Evolutionary conservation across 2,797 vertebrate genomes (phyloP), one percentile per base, ranked within the genome.

Genomic region (Stomatorhinus walkeri): DNA sequence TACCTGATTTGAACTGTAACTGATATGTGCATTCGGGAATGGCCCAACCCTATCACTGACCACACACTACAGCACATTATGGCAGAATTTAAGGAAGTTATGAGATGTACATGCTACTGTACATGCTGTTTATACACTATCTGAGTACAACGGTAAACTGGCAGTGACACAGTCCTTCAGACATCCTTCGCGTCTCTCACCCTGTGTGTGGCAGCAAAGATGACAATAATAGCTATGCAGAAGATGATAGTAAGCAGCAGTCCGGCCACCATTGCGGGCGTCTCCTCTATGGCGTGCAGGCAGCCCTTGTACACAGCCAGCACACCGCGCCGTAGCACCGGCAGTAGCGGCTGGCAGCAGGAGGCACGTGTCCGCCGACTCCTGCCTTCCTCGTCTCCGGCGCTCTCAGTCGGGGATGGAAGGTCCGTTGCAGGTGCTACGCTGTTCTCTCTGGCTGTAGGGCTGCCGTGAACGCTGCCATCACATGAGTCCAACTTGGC

Each of bases 251-350:
- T 93, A 90, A 96, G 91, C 88, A 95, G 86, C 89, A 96, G 92
- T 2, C 95, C 96, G 0, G 95, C 90, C 89, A 96, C 85, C 94
- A 96, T 95, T 79, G 94, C 91, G 0, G 96, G 95, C 0, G 96
- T 96, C 92, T 96, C 95, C 92, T 96, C 95, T 89, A 95, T 91
- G 3, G 94, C 95, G 12, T 87, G 93, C 24, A 95, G 92, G 16
- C 92, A 94, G 0, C 91, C 94, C 86, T 91, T 89, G 90, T 92
- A 91, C 16, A 93, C 22, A 0, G 87, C 89, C 89, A 76, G 90
- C 28, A 91, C 95, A 92, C 94, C 94, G 84, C 93, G 92, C 2
- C 91, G 91, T 90, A 93, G 4, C 0, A 90, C 89, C 0, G 87
- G 89, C 54, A 91, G 7, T 16, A 22, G 24, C 0, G n/a, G 4